Evolutionary conservation across 2,888 invertebrate genomes (phyloP), one percentile per base, ranked within the genome.

Genomic region (Callyntrura guangdongensis): DNA sequence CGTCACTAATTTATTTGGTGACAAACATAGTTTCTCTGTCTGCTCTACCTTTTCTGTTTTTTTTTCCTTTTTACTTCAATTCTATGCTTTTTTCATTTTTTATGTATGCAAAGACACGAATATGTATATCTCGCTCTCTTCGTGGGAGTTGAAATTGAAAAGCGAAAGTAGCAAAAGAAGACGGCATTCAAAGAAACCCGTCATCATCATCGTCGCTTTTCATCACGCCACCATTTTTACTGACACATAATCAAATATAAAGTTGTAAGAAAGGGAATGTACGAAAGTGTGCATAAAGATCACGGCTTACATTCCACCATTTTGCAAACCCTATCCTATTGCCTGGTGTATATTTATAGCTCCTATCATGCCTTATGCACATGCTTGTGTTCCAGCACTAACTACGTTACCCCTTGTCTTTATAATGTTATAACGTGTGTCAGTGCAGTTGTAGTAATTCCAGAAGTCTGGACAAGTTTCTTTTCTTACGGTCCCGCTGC

Each of bases 181-280:
- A 36, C 36, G 36, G n/a, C 69, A 69, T 69, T 69, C 69, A 69
- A 45, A 69, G 69, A 69, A 69, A 69, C n/a, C 69, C n/a, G 22
- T 69, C 69, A 45, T 17, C 45, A 45, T 17, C 69, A 69, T 69
- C 27, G 9, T 12, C 45, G 5, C 69, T 17, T 36, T 45, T 69
- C 69, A 36, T 69, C 69, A 69, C 45, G 69, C 45, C 17, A 69
- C 14, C 69, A 69, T 69, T 69, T n/a, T 69, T 8, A 1, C 17
- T 11, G n/a, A 17, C 69, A 69, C 69, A 69, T 45, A 69, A 69
- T 69, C 45, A 69, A 69, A 69, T 69, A 17, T 45, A 69, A 36
- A 36, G 69, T 36, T 69, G 6, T 6, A 36, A 17, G 8, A 45
- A n/a, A 17, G 17, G 36, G 36, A 69, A n/a, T 69, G 69, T 17